Base-by-base conservation (phyloP, 1,140 invertebrate species). In the Vanessa atalanta region DNA sequence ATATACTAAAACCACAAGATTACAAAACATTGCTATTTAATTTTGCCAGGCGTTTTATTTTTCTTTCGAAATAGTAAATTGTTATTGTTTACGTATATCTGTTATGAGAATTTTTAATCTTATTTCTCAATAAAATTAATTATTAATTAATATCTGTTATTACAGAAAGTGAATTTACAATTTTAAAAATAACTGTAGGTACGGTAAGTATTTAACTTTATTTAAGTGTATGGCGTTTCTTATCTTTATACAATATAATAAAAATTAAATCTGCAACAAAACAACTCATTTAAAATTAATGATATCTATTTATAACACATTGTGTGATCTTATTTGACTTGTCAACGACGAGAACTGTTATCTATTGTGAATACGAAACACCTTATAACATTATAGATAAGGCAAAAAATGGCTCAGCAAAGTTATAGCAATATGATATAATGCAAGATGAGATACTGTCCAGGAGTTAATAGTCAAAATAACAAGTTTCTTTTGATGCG, bases 381-480 rank as follows among this genome's bases (percentile, higher is more conserved):
- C 65, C 31, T 71, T 71, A 43, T 53, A 8, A 1, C 43, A 2
- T 47, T 47, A 0, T 0, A 1, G 8, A 47, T 60, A 76, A n/a
- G 47, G 70, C 37, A 37, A 47, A 76, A 57, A 72, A 65, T 65
- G 20, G 57, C 13, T 16, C 70, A 65, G 23, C 23, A 37, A 14
- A 6, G 31, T 37, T 61, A 55, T 68, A 20, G 53, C 53, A 6
- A 20, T 76, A 79, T 81, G 79, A 86, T 84, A 76, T 74, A 83
- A 78, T 77, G 73, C 73, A 50, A 75, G 73, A 77, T 80, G 57
- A 85, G 86, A 88, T 88, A 86, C 74, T 84, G 81, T 83, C 79
- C 79, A 75, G 67, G 16, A 84, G 80, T 86, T 86, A 86, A 88
- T 88, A 79, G 74, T 77, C 61, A 78, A 79, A 80, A 77, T 86